Conservation (phyloP, 2,888 invertebrate species). For the Gymnoscelis rufifasciata region DNA sequence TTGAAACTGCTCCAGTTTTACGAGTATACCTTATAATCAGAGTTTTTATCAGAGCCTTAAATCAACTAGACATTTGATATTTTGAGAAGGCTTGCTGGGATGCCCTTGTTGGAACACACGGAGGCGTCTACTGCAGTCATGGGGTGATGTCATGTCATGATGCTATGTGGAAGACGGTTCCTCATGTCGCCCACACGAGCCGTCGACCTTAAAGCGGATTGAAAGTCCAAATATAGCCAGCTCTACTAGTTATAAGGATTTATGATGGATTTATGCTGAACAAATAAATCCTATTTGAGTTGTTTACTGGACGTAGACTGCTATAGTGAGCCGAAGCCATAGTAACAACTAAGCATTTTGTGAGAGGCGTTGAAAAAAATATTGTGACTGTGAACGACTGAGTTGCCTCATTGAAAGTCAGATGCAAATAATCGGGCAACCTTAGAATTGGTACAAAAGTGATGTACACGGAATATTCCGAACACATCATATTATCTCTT, state of each 20-base stretch:
- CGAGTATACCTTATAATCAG: background rate
- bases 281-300: constrained; percentile 19
- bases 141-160: constrained; percentile 28
- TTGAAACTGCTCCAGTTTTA: background rate
- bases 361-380: background rate
- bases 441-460: too few species aligned
- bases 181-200: constrained; percentile 37
- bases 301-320: constrained; percentile 6
- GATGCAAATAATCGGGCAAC: too few species aligned
- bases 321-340: constrained; percentile 14
- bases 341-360: constrained; percentile 1
- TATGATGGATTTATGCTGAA: constrained; percentile 16
- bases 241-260: constrained; percentile 24
- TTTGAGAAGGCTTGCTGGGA: constrained; percentile 3
- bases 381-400: background rate
- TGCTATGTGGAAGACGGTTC: constrained; percentile 21
- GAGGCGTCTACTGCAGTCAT: constrained; percentile 23
- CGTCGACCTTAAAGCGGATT: constrained; percentile 32
- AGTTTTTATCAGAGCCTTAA: background rate
- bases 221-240: constrained; percentile 30
- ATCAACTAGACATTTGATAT: background rate
- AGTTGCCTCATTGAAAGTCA: too few species aligned
- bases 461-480: too few species aligned
- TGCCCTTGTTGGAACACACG: constrained; percentile 19
- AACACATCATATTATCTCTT: too few species aligned